Percentiles rank a stretch among this genome's conserved stretches.
These are phyloP conservation scores for Xylocopa sonorina DNA, from an alignment of 1,140 invertebrate genomes.

Conservation along the genomic window DNA sequence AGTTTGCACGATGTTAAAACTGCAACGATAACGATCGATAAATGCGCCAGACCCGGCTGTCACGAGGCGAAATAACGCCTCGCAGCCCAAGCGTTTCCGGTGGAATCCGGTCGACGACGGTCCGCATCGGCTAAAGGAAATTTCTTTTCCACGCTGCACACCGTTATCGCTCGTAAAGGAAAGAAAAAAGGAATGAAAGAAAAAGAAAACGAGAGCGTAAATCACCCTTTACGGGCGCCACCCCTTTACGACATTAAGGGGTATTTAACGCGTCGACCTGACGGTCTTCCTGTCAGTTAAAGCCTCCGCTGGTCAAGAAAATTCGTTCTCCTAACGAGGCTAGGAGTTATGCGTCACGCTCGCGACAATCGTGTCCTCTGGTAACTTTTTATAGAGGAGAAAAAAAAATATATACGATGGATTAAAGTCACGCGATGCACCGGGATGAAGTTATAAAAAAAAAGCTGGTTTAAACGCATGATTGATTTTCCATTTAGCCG, in stretches of 20 bases:
- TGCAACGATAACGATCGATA: slow-evolving; percentile 33
- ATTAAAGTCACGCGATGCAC: not conserved
- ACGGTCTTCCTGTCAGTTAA: slow-evolving; percentile 43
- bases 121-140: not conserved
- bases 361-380: not conserved
- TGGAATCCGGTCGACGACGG: not conserved
- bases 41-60: not conserved
- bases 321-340: slow-evolving; percentile 6
- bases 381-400: not conserved
- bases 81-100: slow-evolving; percentile 2
- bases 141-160: not conserved
- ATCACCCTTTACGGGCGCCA: slow-evolving; percentile 18
- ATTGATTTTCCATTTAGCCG: not conserved
- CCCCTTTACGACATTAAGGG: not conserved
- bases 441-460: slow-evolving; percentile 7
- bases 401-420: not conserved
- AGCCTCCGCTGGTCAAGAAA: slow-evolving; percentile 17
- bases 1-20: not conserved
- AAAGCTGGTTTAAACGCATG: not conserved
- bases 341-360: not conserved
- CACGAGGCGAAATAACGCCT: slow-evolving; percentile 1
- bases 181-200: too few species aligned
- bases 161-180: slow-evolving; percentile 9
- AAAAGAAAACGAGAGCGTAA: not conserved
- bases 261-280: not conserved